Evolutionary conservation across 1,140 invertebrate species (phyloP).

Genomic region (Episyrphus balteatus): DNA sequence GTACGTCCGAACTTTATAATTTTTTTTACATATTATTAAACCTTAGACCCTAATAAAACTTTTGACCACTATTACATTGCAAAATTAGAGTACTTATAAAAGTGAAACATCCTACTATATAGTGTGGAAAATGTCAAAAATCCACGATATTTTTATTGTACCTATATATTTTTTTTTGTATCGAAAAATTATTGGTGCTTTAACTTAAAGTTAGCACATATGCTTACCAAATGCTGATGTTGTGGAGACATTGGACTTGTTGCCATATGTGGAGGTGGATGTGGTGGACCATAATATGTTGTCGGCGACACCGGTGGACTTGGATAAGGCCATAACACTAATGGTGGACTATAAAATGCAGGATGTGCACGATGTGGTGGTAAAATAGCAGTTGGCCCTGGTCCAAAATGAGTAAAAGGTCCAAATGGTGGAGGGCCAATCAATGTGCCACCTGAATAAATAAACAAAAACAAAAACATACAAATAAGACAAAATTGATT

Average conservation of each 20-base stretch:
- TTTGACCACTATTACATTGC: too few relatives aligned
- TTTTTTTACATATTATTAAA: too few relatives aligned
- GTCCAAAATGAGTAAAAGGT: slow-evolving; percentile 22
- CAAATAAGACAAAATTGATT: not conserved
- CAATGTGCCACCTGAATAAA: slow-evolving; percentile 21
- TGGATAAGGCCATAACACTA: slow-evolving; percentile 83
- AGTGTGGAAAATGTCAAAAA: too few relatives aligned
- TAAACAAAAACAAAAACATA: slow-evolving; percentile 1
- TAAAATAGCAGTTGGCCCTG: slow-evolving; percentile 10
- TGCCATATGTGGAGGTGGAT: slow-evolving; percentile 33
- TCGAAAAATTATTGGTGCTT: too few relatives aligned
- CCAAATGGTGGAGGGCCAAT: slow-evolving; percentile 25
- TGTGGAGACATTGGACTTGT: slow-evolving; percentile 20
- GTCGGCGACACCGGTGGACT: slow-evolving; percentile 84
- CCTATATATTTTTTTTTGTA: too few relatives aligned
- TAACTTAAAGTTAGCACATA: too few relatives aligned
- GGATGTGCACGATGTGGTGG: slow-evolving; percentile 37
- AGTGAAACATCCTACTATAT: too few relatives aligned
- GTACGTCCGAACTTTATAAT: too few relatives aligned
- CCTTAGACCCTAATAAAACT: too few relatives aligned
- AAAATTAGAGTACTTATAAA: too few relatives aligned
- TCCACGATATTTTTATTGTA: too few relatives aligned
- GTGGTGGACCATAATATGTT: slow-evolving; percentile 59
- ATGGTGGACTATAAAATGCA: slow-evolving; percentile 43
- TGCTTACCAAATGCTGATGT: slow-evolving; percentile 40